Evolutionary conservation across 2,113 vertebrate species (phyloP), one percentile per base, ranked within the genome.

Genomic region (Halcyon malimbica): DNA sequence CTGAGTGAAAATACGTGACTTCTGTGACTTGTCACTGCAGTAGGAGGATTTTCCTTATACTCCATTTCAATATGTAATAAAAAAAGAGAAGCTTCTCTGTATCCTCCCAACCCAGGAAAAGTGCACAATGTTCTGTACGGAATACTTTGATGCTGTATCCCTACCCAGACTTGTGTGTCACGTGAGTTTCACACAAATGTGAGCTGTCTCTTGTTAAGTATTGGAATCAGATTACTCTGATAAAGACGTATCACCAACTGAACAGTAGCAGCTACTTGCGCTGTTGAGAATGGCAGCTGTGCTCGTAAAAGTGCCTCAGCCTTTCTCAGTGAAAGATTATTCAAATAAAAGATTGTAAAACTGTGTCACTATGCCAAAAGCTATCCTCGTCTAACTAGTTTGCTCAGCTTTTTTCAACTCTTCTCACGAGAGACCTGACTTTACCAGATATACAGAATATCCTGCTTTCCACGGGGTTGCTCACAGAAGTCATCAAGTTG

Each of bases 271-370:
- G 81, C 83, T 89, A 68, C 70, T 86, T 73, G n/a, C 23, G 26
- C 89, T 76, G 44, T 28, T 57, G 89, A 86, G 83, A 91, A 41
- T 73, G 78, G 76, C 80, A 86, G 64, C 85, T 91, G 48, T 37
- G 74, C 89, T 95, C 76, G 25, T 94, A 94, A 93, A 96, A 94
- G 79, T 69, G 51, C 54, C 77, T 79, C 67, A 62, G 83, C 77
- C 60, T 82, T 92, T 77, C 79, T 79, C 75, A 89, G 81, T 2
- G 6, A 80, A 85, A 71, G 29, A 35, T 51, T 86, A 65, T 53
- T 95, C 48, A 87, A 95, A 91, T 91, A 68, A 76, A 95, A 87
- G 67, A 91, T 76, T 41, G 48, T 90, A 75, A 56, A 92, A 64
- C 13, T 1, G 9, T 86, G 89, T 67, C 56, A 26, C 80, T 68